Evolutionary conservation across 2,113 vertebrate species (phyloP), one percentile per base, ranked within the genome.

Genomic region (Brachirus orientalis): DNA sequence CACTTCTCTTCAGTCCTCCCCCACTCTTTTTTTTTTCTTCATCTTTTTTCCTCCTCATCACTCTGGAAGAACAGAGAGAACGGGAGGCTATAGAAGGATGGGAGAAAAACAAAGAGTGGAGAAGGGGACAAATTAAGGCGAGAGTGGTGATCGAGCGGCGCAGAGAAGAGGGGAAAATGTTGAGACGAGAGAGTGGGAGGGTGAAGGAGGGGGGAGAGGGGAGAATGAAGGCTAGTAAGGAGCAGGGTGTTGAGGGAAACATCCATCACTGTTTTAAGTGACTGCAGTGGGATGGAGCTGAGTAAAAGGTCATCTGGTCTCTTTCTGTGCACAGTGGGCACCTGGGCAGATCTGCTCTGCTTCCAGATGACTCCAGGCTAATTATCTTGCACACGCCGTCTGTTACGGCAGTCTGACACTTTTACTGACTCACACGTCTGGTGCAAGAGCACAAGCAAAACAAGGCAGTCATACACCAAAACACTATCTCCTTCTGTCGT

Each of bases 261-360:
- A 90, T 91, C 82, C 78, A 91, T 90, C 90, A 88, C 68, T 80
- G 85, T 86, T 89, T 88, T 88, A 86, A 88, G 86, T 87, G 88
- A 89, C 83, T 90, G 82, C 86, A 66, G 82, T 77, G 88, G 90
- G 89, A 86, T 44, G 37, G 63, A 64, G 83, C 78, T 8, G 72
- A 85, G 85, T 71, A 77, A 86, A 88, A 89, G 86, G 86, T 89
- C 70, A 56, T 79, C 79, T 83, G 75, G 53, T 80, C 67, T 76
- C 75, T 82, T 60, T 73, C 74, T 83, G 85, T 63, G 84, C 75
- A 55, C 75, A 77, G 77, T 63, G 84, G 83, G 81, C 71, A 88
- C 83, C 90, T 81, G 81, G 78, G 87, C 87, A 16, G 82, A 79
- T 71, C 63, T 35, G 77, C 68, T 64, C 61, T 0, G 68, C 68